phyloP scores from a whole-genome alignment of 2,888 invertebrate species.

The Diogma glabrata region DNA sequence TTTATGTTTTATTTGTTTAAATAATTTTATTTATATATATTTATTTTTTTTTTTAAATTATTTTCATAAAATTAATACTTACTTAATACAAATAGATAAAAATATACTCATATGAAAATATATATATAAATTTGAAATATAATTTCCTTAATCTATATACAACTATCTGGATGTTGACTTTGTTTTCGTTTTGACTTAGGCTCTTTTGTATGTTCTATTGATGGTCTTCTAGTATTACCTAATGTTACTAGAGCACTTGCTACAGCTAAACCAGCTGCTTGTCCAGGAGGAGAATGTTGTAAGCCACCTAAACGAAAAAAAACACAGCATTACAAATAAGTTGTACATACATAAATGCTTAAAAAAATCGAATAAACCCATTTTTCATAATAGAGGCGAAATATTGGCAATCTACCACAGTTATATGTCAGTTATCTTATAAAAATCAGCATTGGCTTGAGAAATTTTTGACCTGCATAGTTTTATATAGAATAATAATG shows the following conservation, averaged over 20 bases:
- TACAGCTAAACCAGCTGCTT: constrained; percentile 74
- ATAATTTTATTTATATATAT: not conserved
- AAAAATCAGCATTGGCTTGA: no score
- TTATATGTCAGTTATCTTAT: no score
- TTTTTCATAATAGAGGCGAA: no score
- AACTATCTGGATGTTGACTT: constrained; percentile 55
- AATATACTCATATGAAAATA: constrained; percentile 8
- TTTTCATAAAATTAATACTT: constrained; percentile 6
- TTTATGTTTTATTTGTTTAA: not conserved
- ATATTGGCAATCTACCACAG: no score
- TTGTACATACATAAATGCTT: no score
- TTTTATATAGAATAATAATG: no score
- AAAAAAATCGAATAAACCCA: no score
- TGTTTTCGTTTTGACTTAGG: constrained; percentile 41
- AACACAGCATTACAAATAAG: no score
- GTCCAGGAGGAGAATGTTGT: constrained; percentile 68
- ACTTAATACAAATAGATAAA: constrained; percentile 8
- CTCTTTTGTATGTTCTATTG: constrained; percentile 46
- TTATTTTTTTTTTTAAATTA: not conserved
- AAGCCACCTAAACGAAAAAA: constrained; percentile 74
- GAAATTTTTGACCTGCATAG: no score
- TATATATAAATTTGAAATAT: constrained; percentile 4
- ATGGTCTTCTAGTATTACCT: constrained; percentile 66
- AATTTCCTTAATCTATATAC: constrained; percentile 8
- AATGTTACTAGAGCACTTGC: constrained; percentile 83